Evolutionary conservation across 2,797 vertebrate species (phyloP).

Genomic region (Rhinoraja longicauda): DNA sequence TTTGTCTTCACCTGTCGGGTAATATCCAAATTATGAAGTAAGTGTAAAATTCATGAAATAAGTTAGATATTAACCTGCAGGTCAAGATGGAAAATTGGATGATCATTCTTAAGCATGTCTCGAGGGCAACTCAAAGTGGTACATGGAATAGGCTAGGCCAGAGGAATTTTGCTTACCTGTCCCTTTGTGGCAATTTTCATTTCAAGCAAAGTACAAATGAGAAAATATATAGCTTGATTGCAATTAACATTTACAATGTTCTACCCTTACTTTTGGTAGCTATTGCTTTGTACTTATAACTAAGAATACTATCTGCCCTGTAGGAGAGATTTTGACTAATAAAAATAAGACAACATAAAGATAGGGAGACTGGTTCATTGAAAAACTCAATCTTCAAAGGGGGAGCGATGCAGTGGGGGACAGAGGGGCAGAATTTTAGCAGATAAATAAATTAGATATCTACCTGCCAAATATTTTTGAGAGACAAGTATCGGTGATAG

Average conservation of each 20-base stretch:
- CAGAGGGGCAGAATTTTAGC: not conserved
- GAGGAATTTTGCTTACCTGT: not conserved
- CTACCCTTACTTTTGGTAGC: not conserved
- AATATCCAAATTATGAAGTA: too few species aligned
- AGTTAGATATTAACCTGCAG: not conserved
- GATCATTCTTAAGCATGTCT: not conserved
- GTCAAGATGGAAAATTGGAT: not conserved
- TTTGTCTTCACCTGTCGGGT: too few species aligned
- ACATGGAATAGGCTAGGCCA: not conserved
- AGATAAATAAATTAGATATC: not conserved
- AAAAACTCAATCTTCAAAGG: not conserved
- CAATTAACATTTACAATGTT: not conserved
- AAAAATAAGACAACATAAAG: not conserved
- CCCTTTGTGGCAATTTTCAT: not conserved
- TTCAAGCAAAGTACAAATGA: not conserved
- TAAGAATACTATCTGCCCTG: not conserved
- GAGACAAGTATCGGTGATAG: not conserved
- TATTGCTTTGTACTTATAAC: not conserved
- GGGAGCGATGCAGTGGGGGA: too few species aligned
- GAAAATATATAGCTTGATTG: not conserved
- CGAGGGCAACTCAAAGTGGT: not conserved
- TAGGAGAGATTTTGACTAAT: not conserved
- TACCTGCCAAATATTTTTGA: not conserved
- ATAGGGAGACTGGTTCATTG: not conserved
- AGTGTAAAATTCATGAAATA: not conserved